A percentile compares a stretch with the other conserved stretches of the same genome.
phyloP scores from a whole-genome alignment of 1,140 invertebrate genomes.

The Euglossa dilemma region DNA sequence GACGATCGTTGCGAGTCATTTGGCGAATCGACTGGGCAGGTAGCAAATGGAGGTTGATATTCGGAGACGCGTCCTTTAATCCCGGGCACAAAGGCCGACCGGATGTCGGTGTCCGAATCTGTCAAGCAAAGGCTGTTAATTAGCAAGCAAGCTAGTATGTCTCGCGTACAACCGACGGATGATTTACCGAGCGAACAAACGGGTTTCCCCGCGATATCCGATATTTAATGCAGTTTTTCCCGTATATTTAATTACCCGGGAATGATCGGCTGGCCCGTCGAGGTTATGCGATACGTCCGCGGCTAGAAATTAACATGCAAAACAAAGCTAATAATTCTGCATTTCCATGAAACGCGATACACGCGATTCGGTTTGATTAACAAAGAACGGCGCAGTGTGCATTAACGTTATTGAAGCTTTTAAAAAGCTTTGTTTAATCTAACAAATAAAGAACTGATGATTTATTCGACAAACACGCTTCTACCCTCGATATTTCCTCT shows the following conservation, averaged over 20 bases:
- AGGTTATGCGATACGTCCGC: neutral
- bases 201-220: neutral
- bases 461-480: neutral
- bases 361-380: neutral
- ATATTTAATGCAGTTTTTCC: neutral
- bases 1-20: neutral
- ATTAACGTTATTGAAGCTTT: neutral
- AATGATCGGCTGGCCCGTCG: neutral
- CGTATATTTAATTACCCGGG: neutral
- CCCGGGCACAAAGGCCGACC: neutral
- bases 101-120: neutral
- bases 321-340: neutral
- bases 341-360: neutral
- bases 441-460: neutral
- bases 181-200: neutral
- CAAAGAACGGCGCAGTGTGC: too few species aligned
- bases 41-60: neutral
- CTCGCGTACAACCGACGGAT: neutral
- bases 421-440: neutral
- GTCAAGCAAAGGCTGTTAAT: neutral
- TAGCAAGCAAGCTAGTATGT: slow-evolving; percentile 3
- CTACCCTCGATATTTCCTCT: too few species aligned
- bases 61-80: neutral
- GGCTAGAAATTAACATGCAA: neutral
- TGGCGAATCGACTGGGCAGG: neutral